These are phyloP conservation scores for Mus musculus DNA, from an alignment of 2,113 vertebrate genomes.

Conservation along the genomic window GRCm39 chr8:100080501-100081000, in stretches of 20 bases:
- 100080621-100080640: background rate
- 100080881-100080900: slow-evolving; percentile 53
- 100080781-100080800: slow-evolving; percentile 6
- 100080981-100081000: slow-evolving; percentile 65
- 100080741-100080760: slow-evolving; percentile 56
- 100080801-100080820: slow-evolving; percentile 53
- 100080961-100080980: slow-evolving; percentile 74
- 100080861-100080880: background rate
- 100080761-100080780: slow-evolving; percentile 64
- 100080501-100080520: background rate
- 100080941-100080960: slow-evolving; percentile 68
- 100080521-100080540: background rate
- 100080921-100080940: slow-evolving; percentile 74
- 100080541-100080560: background rate
- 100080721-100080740: slow-evolving; percentile 39
- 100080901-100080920: slow-evolving; percentile 70
- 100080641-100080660: slow-evolving; percentile 33
- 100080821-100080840: slow-evolving; percentile 68
- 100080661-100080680: slow-evolving; percentile 56
- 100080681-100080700: slow-evolving; percentile 35
- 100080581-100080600: background rate
- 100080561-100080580: background rate
- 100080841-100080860: background rate
- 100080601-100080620: background rate
- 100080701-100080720: slow-evolving; percentile 16